phyloP scores from a whole-genome alignment of 2,113 vertebrate species.

The Dascyllus trimaculatus region DNA sequence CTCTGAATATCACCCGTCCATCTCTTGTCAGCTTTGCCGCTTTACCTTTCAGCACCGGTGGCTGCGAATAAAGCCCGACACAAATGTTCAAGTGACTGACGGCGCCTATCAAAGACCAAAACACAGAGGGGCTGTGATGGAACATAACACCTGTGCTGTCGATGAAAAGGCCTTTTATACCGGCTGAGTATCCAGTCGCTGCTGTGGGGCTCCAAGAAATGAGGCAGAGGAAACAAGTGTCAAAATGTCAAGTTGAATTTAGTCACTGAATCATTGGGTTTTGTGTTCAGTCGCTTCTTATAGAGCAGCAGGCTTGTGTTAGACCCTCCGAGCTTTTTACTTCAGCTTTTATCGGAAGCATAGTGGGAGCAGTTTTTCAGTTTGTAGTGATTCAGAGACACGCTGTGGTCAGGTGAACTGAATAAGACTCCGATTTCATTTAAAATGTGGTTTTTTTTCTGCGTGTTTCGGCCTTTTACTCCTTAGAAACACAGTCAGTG shows the following conservation, averaged over 20 bases:
- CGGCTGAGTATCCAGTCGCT: not conserved
- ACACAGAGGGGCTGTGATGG: not conserved
- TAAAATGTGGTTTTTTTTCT: too few species aligned
- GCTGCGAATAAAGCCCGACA: not conserved
- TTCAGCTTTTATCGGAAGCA: conserved; percentile 2
- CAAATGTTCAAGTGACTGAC: not conserved
- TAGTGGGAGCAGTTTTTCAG: conserved; percentile 1
- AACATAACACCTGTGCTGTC: not conserved
- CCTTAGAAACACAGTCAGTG: too few species aligned
- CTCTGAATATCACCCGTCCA: not conserved
- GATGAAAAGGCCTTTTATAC: conserved; percentile 12
- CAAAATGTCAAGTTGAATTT: conserved; percentile 57
- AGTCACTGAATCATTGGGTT: conserved; percentile 45
- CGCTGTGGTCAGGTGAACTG: not conserved
- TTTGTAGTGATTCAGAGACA: not conserved
- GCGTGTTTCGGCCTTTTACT: too few species aligned
- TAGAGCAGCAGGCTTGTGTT: not conserved
- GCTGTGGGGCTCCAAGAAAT: not conserved
- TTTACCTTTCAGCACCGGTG: not conserved
- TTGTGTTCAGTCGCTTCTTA: conserved; percentile 29
- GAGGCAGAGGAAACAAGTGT: conserved; percentile 29
- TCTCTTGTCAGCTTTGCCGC: not conserved
- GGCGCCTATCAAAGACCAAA: not conserved
- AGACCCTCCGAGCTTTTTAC: not conserved
- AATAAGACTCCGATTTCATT: too few species aligned